Percentiles rank a stretch among this genome's conserved stretches.
These are phyloP conservation scores for Amphiura filiformis DNA, from an alignment of 35 echinoderm and acorn worm species.

Conservation along the genomic window DNA sequence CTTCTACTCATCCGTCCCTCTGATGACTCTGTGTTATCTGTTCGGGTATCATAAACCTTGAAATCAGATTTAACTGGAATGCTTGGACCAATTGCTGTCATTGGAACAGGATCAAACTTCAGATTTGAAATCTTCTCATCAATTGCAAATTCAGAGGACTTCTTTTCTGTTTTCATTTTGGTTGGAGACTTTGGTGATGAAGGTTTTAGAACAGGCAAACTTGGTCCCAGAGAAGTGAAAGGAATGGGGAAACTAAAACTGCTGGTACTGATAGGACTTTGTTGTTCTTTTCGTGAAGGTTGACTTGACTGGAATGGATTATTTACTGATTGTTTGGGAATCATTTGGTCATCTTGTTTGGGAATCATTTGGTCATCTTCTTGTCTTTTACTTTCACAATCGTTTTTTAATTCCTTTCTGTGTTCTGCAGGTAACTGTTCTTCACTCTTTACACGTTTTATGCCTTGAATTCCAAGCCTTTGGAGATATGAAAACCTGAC, in stretches of 20 bases:
- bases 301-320: no score
- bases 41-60: neutral
- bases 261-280: neutral
- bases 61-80: neutral
- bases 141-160: no score
- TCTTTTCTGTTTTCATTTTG: neutral
- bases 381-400: no score
- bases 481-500: no score
- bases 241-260: neutral
- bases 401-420: no score
- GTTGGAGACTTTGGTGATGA: neutral
- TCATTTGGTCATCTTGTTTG: no score
- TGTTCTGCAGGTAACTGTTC: no score
- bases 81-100: neutral
- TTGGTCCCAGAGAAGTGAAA: neutral
- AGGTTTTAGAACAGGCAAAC: neutral
- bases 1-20: neutral
- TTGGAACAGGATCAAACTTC: neutral
- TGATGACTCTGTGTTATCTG: constrained; percentile 4
- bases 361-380: no score
- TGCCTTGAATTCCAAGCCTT: no score
- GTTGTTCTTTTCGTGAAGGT: no score
- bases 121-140: neutral
- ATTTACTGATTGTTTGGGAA: neutral
- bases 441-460: no score